Conservation (phyloP, 2,113 vertebrate genomes). For the Plectropomus leopardus region DNA sequence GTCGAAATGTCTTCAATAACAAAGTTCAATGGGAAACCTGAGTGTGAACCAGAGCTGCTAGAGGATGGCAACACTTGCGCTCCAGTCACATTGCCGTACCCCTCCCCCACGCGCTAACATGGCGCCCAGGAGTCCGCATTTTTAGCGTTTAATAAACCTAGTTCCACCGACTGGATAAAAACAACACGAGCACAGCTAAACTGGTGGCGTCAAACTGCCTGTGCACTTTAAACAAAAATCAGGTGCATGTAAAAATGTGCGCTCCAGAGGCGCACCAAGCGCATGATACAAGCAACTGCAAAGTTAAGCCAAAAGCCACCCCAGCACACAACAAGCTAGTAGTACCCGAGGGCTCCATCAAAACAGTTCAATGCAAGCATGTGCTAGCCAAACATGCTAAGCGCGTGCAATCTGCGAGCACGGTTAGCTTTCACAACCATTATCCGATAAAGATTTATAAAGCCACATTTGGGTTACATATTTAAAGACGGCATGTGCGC, state of each 20-base stretch:
- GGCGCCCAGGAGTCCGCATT: constrained; percentile 86
- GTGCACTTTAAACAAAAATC: neutral
- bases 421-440: neutral
- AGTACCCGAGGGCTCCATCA: constrained; percentile 49
- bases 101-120: constrained; percentile 91
- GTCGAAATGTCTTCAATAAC: neutral
- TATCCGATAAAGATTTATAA: too few species aligned
- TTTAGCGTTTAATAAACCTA: constrained; percentile 27
- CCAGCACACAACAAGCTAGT: constrained; percentile 63
- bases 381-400: constrained; percentile 57
- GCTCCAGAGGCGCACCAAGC: constrained; percentile 23
- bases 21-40: constrained; percentile 34
- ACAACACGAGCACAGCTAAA: neutral
- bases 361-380: constrained; percentile 58
- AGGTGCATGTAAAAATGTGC: constrained; percentile 1
- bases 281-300: constrained; percentile 27
- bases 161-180: neutral
- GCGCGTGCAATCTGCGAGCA: constrained; percentile 20
- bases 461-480: rapidly evolving
- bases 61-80: constrained; percentile 53
- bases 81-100: constrained; percentile 68
- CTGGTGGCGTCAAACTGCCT: neutral
- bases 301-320: constrained; percentile 46
- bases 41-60: constrained; percentile 6
- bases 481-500: rapidly evolving